Evolutionary conservation across 2,113 vertebrate genomes (phyloP).

Genomic region (Sorex fumeus): DNA sequence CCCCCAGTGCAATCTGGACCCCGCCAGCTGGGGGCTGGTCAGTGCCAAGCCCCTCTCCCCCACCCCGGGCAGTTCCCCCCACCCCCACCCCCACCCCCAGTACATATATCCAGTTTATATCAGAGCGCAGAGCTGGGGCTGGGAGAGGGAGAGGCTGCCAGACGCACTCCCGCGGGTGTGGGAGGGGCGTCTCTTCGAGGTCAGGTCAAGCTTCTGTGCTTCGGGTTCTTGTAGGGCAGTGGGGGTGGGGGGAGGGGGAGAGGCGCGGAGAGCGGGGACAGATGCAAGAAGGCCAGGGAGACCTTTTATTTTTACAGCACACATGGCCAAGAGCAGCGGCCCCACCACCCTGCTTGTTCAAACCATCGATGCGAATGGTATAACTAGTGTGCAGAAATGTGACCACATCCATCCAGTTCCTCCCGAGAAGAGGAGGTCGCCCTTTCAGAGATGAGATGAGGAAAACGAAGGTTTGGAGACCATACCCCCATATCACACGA

Average conservation of each 20-base stretch:
- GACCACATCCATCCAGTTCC: not conserved
- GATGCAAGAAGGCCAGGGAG: not conserved
- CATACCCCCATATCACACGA: not conserved
- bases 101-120: too few relatives aligned
- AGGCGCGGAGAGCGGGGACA: not conserved
- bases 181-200: not conserved
- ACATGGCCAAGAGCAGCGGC: not conserved
- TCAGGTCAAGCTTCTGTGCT: too few relatives aligned
- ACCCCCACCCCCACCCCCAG: not conserved
- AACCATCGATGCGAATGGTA: too few relatives aligned
- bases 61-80: not conserved
- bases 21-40: too few relatives aligned
- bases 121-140: not conserved
- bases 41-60: not conserved
- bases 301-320: not conserved
- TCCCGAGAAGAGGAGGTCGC: not conserved
- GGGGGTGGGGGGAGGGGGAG: too few relatives aligned
- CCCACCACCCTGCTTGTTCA: not conserved
- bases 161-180: not conserved
- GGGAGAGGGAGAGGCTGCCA: not conserved
- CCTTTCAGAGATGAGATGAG: constrained; percentile 19
- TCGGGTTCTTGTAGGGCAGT: too few relatives aligned
- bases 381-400: not conserved
- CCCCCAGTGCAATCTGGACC: not conserved
- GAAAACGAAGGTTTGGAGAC: not conserved